Evolutionary conservation across 1,140 invertebrate genomes (phyloP).

Genomic region (Leptinotarsa lineolata): DNA sequence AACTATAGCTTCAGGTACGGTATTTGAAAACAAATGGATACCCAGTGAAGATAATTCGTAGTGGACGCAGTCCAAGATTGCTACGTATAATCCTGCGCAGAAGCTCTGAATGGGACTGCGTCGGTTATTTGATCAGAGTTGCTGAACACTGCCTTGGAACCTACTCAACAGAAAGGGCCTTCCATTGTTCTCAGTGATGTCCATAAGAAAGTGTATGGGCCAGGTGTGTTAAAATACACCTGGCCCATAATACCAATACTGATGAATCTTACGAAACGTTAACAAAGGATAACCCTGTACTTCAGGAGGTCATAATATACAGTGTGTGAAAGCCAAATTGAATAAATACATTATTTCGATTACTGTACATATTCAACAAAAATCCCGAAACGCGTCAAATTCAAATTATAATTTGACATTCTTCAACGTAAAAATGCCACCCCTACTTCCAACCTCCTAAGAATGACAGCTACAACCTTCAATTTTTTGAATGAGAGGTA

Average conservation of each 20-base stretch:
- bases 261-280: slow-evolving; percentile 64
- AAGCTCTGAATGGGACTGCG: slow-evolving; percentile 76
- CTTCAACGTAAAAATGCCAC: too few relatives aligned
- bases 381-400: too few relatives aligned
- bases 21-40: slow-evolving; percentile 69
- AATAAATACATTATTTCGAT: too few relatives aligned
- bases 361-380: too few relatives aligned
- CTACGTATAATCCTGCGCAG: slow-evolving; percentile 72
- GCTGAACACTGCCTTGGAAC: slow-evolving; percentile 84
- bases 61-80: slow-evolving; percentile 74
- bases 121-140: slow-evolving; percentile 75
- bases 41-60: slow-evolving; percentile 68
- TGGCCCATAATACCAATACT: slow-evolving; percentile 66
- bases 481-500: too few relatives aligned
- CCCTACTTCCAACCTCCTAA: too few relatives aligned
- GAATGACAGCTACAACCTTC: too few relatives aligned
- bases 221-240: slow-evolving; percentile 73
- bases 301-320: slow-evolving; percentile 73
- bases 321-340: slow-evolving; percentile 68
- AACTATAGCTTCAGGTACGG: slow-evolving; percentile 54
- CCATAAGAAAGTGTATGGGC: slow-evolving; percentile 76
- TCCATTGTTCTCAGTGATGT: slow-evolving; percentile 74
- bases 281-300: slow-evolving; percentile 72
- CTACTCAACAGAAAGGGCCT: slow-evolving; percentile 74
- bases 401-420: too few relatives aligned